phyloP scores from a whole-genome alignment of 2,797 vertebrate genomes.

The Okamejei kenojei region DNA sequence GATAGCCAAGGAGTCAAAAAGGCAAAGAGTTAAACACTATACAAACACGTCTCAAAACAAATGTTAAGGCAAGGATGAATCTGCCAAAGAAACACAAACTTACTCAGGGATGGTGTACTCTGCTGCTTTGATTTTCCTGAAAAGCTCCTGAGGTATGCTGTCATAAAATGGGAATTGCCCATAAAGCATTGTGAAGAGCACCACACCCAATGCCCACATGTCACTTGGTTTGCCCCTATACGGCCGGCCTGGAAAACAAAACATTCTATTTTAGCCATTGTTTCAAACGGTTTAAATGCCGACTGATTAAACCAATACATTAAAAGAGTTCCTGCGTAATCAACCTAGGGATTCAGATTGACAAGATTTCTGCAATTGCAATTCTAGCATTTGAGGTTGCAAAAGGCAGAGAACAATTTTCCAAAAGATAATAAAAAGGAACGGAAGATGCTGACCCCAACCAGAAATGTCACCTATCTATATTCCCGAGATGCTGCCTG shows the following conservation, averaged over 20 bases:
- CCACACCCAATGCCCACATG: slow-evolving; percentile 96
- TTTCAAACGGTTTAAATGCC: neutral
- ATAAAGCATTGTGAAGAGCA: slow-evolving; percentile 97
- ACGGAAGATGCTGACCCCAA: no score
- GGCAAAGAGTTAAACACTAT: neutral
- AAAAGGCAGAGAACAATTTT: neutral
- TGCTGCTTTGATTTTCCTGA: slow-evolving; percentile 97
- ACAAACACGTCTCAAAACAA: neutral
- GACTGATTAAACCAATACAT: neutral
- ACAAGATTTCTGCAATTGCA: neutral
- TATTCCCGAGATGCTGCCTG: no score
- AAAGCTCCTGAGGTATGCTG: slow-evolving; percentile 98
- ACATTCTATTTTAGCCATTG: neutral
- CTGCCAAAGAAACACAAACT: slow-evolving; percentile 52
- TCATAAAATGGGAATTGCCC: slow-evolving; percentile 99
- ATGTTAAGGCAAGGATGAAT: neutral
- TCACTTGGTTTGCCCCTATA: slow-evolving; percentile 96
- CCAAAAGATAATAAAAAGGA: no score
- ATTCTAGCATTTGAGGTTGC: no score
- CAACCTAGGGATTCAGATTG: neutral
- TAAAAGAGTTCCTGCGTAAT: neutral
- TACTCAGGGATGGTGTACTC: slow-evolving; percentile 97
- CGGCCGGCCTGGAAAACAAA: slow-evolving; percentile 70
- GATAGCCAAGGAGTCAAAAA: neutral
- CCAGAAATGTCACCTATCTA: no score